Percentiles rank a stretch among this genome's conserved stretches.
Conservation (phyloP, 1,140 invertebrate species). For the Zaprionus gabonicus region DNA sequence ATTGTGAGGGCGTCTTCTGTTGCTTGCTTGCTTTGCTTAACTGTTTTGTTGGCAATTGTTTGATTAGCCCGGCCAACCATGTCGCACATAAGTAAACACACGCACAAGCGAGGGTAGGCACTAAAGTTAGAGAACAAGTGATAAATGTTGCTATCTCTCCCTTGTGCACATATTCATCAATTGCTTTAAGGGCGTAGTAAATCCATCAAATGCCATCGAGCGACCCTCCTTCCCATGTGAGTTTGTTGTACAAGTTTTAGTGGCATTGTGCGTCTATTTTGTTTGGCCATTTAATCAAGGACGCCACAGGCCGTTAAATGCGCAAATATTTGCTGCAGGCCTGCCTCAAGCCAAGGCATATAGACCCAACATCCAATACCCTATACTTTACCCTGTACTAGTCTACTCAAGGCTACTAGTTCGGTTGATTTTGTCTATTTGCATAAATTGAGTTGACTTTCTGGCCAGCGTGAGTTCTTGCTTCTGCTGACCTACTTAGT, state of each 20-base stretch:
- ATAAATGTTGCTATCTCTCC: neutral
- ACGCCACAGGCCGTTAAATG: slow-evolving; percentile 61
- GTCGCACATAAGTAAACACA: slow-evolving; percentile 32
- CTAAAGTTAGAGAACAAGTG: neutral
- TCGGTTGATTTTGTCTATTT: slow-evolving; percentile 31
- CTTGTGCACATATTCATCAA: neutral
- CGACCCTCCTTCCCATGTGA: slow-evolving; percentile 10
- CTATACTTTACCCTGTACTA: neutral
- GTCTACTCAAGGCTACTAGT: slow-evolving; percentile 49
- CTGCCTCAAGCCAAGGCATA: slow-evolving; percentile 30
- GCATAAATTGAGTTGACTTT: slow-evolving; percentile 41
- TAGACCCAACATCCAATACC: neutral
- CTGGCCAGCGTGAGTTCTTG: slow-evolving; percentile 9
- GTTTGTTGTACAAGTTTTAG: slow-evolving; percentile 54
- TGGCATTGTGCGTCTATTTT: slow-evolving; percentile 36
- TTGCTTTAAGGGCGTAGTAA: neutral
- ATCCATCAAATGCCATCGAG: neutral
- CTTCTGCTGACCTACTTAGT: slow-evolving; percentile 61
- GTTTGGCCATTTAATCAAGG: slow-evolving; percentile 73
- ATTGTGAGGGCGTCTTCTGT: slow-evolving; percentile 44
- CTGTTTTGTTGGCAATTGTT: slow-evolving; percentile 39
- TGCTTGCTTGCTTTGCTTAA: slow-evolving; percentile 31
- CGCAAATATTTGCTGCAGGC: slow-evolving; percentile 63
- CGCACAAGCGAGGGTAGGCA: slow-evolving; percentile 14
- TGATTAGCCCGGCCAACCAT: slow-evolving; percentile 45